These are phyloP conservation scores for Lucifuga dentata DNA, from an alignment of 2,113 vertebrate genomes.

Conservation along the genomic window DNA sequence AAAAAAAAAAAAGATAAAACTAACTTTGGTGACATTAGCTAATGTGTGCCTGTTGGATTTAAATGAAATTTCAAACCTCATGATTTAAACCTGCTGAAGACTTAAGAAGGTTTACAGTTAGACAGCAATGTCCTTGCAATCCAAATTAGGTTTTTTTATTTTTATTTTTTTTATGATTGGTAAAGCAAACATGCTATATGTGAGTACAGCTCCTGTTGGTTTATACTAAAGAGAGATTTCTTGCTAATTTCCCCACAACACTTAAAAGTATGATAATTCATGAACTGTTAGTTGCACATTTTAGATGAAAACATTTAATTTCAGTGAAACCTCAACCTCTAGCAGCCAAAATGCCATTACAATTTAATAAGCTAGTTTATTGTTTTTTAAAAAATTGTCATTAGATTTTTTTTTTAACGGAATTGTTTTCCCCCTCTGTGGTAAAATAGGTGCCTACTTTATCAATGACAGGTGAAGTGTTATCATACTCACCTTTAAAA, in stretches of 20 bases:
- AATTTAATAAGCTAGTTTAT: background rate
- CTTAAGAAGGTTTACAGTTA: too few relatives aligned
- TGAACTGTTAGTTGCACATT: background rate
- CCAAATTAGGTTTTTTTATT: too few relatives aligned
- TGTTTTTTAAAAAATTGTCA: background rate
- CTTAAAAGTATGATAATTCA: background rate
- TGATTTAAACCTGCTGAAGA: background rate
- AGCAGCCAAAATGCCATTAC: background rate
- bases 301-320: background rate
- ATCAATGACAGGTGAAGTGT: slow-evolving; percentile 22
- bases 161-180: too few relatives aligned
- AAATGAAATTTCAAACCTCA: slow-evolving; percentile 12
- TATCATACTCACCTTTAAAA: slow-evolving; percentile 23
- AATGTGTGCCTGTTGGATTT: background rate
- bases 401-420: slow-evolving; percentile 5
- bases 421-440: background rate
- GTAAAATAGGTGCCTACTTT: slow-evolving; percentile 38
- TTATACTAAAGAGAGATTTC: background rate
- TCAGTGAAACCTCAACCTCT: slow-evolving; percentile 1
- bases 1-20: too few relatives aligned
- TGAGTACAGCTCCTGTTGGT: background rate
- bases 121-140: too few relatives aligned
- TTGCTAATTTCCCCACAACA: background rate
- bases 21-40: background rate
- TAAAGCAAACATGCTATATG: background rate